Evolutionary conservation across 1,140 invertebrate genomes (phyloP).

Genomic region (Ladona fulva): DNA sequence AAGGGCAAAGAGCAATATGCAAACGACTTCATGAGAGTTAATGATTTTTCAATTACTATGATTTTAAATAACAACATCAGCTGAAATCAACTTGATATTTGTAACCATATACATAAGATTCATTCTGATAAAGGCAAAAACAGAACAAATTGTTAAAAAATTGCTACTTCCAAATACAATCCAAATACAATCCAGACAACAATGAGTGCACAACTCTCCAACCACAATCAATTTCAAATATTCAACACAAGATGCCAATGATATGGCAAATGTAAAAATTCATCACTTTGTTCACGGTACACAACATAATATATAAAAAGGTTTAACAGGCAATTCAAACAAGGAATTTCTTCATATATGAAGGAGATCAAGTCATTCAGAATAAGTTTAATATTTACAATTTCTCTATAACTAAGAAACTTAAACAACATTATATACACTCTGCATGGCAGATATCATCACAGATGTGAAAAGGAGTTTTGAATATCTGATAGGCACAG

Average conservation of each 20-base stretch:
- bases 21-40: no score
- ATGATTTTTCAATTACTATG: background rate
- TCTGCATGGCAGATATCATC: slow-evolving; percentile 17
- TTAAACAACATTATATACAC: slow-evolving; percentile 13
- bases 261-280: background rate
- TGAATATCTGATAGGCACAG: slow-evolving; percentile 11
- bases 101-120: background rate
- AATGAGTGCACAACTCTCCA: no score
- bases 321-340: background rate
- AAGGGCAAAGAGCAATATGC: background rate
- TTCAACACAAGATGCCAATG: background rate
- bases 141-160: background rate
- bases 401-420: background rate
- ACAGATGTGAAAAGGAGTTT: slow-evolving; percentile 15
- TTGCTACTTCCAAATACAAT: background rate
- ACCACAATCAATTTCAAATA: no score
- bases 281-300: background rate
- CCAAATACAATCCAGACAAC: no score
- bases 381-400: background rate
- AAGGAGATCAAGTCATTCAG: background rate
- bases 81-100: background rate
- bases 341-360: background rate
- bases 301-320: background rate
- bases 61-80: background rate
- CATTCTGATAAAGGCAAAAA: background rate